Percentiles rank a stretch among this genome's conserved stretches.
Evolutionary conservation across 2,888 invertebrate species (phyloP).

Genomic region (Gymnosoma rotundatum): DNA sequence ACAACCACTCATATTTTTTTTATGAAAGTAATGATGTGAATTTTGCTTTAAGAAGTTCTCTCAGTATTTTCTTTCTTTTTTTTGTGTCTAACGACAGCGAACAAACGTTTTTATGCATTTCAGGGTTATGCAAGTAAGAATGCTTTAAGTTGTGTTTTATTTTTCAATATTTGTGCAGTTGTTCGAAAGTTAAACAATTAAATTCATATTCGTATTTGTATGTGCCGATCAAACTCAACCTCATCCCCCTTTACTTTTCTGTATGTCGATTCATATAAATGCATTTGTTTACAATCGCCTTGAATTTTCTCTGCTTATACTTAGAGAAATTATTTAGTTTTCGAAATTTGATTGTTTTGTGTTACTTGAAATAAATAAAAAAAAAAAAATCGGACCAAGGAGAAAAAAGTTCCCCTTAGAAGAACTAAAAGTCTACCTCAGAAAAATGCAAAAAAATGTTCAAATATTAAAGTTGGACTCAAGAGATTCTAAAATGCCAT

Average conservation of each 20-base stretch:
- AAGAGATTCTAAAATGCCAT: too few relatives aligned
- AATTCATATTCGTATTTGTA: constrained; percentile 29
- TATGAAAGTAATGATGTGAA: constrained; percentile 33
- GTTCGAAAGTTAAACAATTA: constrained; percentile 47
- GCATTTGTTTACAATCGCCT: constrained; percentile 42
- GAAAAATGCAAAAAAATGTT: too few relatives aligned
- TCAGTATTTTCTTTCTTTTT: constrained; percentile 1
- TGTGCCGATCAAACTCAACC: constrained; percentile 38
- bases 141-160: constrained; percentile 1
- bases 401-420: too few relatives aligned
- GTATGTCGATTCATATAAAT: constrained; percentile 31
- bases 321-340: constrained; percentile 4
- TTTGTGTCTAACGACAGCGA: constrained; percentile 40
- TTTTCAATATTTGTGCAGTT: constrained; percentile 64
- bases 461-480: too few relatives aligned
- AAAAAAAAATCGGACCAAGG: too few relatives aligned
- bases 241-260: constrained; percentile 40
- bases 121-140: constrained; percentile 47
- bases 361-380: too few relatives aligned
- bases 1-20: constrained; percentile 12
- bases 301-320: constrained; percentile 26
- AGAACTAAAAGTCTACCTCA: too few relatives aligned
- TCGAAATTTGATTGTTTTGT: too few relatives aligned
- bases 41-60: constrained; percentile 28
- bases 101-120: constrained; percentile 47